Evolutionary conservation across 2,888 invertebrate species (phyloP), one percentile per base, ranked within the genome.

Genomic region (Chymomyza procnemis): DNA sequence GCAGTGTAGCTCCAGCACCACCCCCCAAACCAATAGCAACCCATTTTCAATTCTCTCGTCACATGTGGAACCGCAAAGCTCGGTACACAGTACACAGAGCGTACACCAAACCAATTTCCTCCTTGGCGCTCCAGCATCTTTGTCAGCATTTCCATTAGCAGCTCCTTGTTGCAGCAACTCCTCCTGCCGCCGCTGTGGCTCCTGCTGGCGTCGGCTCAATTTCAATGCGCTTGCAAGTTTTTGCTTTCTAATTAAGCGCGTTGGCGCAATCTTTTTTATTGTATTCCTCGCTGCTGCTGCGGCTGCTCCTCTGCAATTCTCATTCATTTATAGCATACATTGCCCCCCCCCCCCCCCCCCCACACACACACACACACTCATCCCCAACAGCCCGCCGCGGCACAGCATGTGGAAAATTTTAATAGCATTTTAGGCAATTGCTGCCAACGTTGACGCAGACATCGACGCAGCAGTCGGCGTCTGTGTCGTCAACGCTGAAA

Each of bases 241-340:
- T 66, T 69, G 63, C 69, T 68, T 73, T 79, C 67, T 73, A 78
- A 78, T 81, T 81, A 76, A 64, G 61, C 71, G 62, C 75, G 64
- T 73, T 54, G 54, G 64, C 55, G 52, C 63, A 68, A 62, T 63
- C 56, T 59, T 56, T 75, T 74, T 66, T 64, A 50, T 60, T 64
- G 55, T 66, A 61, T 50, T 60, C 6, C 26, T 26, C 26, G 26
- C 26, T 66, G 60, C 57, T 34, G 55, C 21, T 59, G 16, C n/a
- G n/a, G n/a, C 26, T 26, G 26, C 26, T 26, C 26, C 34, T 4
- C 12, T 6, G 47, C 54, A 58, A 64, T 59, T 62, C 62, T 47
- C 30, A 30, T 48, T 34, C 22, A 26, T 26, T 26, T 6, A n/a
- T n/a, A n/a, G n/a, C n/a, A n/a, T n/a, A n/a, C 26, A 6, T 26